A percentile compares a stretch with the other conserved stretches of the same genome.
phyloP scores from a whole-genome alignment of 2,113 vertebrate species.

The Paradoxurus hermaphroditus region DNA sequence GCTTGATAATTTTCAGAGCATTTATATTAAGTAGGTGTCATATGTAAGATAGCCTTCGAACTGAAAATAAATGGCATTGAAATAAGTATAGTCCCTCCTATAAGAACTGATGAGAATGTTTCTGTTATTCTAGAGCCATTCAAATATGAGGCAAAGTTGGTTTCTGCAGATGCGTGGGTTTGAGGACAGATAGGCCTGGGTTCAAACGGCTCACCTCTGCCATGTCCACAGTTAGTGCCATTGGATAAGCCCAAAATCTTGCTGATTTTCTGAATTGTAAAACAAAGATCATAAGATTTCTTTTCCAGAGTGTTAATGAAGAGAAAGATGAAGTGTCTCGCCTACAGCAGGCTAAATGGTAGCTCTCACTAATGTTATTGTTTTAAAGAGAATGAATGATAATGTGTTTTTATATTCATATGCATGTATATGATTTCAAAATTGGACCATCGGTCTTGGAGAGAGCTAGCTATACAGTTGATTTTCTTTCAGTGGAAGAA shows the following conservation, averaged over 20 bases:
- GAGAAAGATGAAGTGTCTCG: not conserved
- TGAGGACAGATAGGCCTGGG: not conserved
- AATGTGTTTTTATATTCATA: not conserved
- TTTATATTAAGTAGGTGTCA: not conserved
- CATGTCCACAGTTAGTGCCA: not conserved
- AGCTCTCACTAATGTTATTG: not conserved
- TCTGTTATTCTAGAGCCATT: not conserved
- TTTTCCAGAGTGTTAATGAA: not conserved
- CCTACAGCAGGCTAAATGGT: not conserved
- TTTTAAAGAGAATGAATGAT: not conserved
- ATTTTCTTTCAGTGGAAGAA: not conserved
- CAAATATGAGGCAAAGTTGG: not conserved
- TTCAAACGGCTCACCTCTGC: not conserved
- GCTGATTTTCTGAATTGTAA: not conserved
- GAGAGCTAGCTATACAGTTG: not conserved
- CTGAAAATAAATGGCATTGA: not conserved
- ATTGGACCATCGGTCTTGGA: not conserved
- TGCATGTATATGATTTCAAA: not conserved
- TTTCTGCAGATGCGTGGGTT: not conserved
- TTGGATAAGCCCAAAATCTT: not conserved
- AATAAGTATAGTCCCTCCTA: not conserved
- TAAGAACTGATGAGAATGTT: not conserved
- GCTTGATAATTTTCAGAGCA: not conserved
- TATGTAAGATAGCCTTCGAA: not conserved
- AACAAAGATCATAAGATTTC: not conserved